Conservation (phyloP, 2,113 vertebrate genomes). For the Rhea americana region DNA sequence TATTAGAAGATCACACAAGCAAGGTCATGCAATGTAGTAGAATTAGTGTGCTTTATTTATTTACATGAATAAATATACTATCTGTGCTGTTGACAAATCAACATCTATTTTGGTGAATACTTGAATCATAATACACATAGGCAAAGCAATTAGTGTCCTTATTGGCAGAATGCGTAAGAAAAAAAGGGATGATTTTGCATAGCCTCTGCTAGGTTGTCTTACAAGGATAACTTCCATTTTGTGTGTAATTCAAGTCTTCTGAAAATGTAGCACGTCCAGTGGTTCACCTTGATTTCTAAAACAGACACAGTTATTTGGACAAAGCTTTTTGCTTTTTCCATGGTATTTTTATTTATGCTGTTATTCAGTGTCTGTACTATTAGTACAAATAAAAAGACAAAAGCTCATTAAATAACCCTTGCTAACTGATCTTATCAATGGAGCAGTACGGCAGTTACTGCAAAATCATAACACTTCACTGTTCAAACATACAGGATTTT, state of each 20-base stretch:
- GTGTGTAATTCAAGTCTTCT: neutral
- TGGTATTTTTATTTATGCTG: conserved; percentile 10
- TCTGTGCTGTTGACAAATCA: neutral
- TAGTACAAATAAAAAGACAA: neutral
- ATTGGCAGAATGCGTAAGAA: neutral
- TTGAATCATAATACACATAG: neutral
- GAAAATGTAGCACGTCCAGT: neutral
- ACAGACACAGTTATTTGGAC: neutral
- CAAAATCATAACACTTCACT: conserved; percentile 67
- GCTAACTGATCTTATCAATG: conserved; percentile 40
- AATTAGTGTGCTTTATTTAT: conserved; percentile 4
- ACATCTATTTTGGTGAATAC: neutral
- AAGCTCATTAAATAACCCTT: conserved; percentile 37
- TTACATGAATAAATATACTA: neutral
- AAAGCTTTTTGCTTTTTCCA: neutral
- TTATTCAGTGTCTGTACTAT: neutral
- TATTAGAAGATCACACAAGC: neutral
- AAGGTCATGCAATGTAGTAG: neutral
- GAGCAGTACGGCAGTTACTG: conserved; percentile 50
- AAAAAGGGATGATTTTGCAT: neutral
- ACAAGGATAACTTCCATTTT: neutral
- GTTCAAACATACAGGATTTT: conserved; percentile 60
- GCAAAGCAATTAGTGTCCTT: neutral
- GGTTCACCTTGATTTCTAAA: neutral
- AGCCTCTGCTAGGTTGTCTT: neutral